Base-by-base conservation (phyloP, 2,888 invertebrate species). In the Abrostola tripartita region DNA sequence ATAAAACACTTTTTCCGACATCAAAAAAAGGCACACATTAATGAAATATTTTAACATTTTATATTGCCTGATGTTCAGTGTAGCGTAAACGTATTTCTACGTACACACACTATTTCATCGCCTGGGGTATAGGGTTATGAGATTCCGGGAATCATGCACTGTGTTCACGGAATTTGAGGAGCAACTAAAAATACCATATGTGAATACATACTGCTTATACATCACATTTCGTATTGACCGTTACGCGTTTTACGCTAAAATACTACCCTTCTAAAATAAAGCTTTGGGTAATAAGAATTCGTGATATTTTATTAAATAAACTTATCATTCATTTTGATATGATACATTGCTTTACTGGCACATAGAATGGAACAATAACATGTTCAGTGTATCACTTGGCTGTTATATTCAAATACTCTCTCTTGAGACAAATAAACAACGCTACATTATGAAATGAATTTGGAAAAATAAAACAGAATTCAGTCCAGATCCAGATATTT, bases 401-500 rank as follows among this genome's bases (percentile, higher is more conserved):
- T 24, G 42, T 64, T 54, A 53, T 60, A 56, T 36, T 50, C 5
- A 65, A 61, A 53, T 49, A 54, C n/a, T 55, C 24, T 44, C 68
- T 44, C 71, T 52, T 53, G 58, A 66, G 56, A 59, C 53, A 11
- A 55, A 71, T 58, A 61, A 64, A 62, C 36, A 60, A 61, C 57
- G 61, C 52, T 38, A 49, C 58, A 40, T 61, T 50, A 57, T 61
- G 47, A 51, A 50, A 44, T 14, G 44, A 75, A 71, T 58, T 65
- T 47, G 55, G 58, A 55, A 53, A 72, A 63, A 50, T 52, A 65
- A 73, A 61, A 53, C 36, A 54, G 38, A 58, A 52, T 68, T 65
- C 47, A 62, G 59, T 65, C 65, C 58, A 64, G 61, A 68, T 50
- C 49, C 59, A 65, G 24, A 24, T 4, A 24, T 24, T 24, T 68